Percentiles rank a stretch among this genome's conserved stretches.
Evolutionary conservation across 2,797 vertebrate genomes (phyloP).

Genomic region (Anabacerthia variegaticeps): DNA sequence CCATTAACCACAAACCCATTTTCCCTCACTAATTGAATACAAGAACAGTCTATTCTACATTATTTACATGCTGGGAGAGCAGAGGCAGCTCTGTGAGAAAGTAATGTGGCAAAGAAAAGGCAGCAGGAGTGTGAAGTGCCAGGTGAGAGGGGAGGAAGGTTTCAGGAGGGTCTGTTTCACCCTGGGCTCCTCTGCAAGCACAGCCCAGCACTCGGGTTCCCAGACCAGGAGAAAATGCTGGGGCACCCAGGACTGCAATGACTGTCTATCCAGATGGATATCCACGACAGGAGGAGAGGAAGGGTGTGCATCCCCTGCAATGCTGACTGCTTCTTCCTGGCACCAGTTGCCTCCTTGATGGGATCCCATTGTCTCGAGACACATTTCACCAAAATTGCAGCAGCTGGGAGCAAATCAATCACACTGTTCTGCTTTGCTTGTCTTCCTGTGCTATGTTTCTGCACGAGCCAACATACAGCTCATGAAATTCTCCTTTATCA

Average conservation of each 20-base stretch:
- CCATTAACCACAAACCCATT: not conserved
- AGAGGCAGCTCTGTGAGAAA: not conserved
- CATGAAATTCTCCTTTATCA: slow-evolving; percentile 27
- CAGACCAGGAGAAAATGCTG: not conserved
- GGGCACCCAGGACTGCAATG: not conserved
- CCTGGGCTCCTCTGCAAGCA: not conserved
- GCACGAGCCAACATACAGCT: not conserved
- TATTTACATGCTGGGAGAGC: not conserved
- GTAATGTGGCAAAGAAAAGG: not conserved
- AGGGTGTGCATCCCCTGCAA: not conserved
- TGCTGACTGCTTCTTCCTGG: not conserved
- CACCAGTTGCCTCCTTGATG: not conserved
- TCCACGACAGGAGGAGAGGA: not conserved
- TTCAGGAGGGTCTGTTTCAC: not conserved
- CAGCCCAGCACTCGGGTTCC: not conserved
- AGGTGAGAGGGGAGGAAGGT: not conserved
- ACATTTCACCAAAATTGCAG: not conserved
- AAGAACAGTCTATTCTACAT: not conserved
- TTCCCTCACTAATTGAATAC: not conserved
- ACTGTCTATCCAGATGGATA: not conserved
- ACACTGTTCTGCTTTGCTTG: not conserved
- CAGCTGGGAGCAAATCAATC: not conserved
- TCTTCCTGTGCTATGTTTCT: not conserved
- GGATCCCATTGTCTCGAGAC: not conserved
- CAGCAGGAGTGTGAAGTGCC: not conserved